Base-by-base conservation (phyloP, 2,113 vertebrate genomes). In the Gila orcuttii region DNA sequence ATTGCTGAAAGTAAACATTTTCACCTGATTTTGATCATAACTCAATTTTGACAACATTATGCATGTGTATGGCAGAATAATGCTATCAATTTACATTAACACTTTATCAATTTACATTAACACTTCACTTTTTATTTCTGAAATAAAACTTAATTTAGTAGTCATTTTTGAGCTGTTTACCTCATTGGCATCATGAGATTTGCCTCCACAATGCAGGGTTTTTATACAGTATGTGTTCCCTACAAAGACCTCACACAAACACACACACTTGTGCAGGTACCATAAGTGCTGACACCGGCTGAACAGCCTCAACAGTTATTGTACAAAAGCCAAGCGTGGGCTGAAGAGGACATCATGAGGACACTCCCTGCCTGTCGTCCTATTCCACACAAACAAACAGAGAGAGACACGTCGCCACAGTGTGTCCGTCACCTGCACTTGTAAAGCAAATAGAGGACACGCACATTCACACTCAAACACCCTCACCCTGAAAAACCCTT, bases 241-340 rank as follows among this genome's bases (percentile, higher is more conserved):
- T 55, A 39, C 47, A 62, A 82, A 50, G 79, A 81, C 10, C 39
- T 39, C 80, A 55, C 62, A 62, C 25, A 57, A 52, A 84, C 86
- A 71, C 52, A 64, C 76, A 75, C 74, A 59, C 25, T 25, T 36
- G 11, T 12, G n/a, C 31, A 84, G 55, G 76, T 80, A 47, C 11
- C 59, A 59, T 45, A 71, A 85, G 28, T 88, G 87, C 83, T 88
- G 83, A 82, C 57, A 23, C 13, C 2, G 10, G 71, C 84, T 85
- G 47, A 57, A 88, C 59, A 69, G 66, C 52, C 31, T 74, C 17
- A 25, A 59, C 17, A 78, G 39, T 15, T 77, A 50, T 31, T 85
- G 79, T 69, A 55, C 36, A 59, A 82, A 83, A 82, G 87, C 87
- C 79, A 83, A 71, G 79, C 84, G 87, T 88, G 84, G 83, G 84